phyloP scores from a whole-genome alignment of 2,888 invertebrate species.

The Agrilus cyanescens region DNA sequence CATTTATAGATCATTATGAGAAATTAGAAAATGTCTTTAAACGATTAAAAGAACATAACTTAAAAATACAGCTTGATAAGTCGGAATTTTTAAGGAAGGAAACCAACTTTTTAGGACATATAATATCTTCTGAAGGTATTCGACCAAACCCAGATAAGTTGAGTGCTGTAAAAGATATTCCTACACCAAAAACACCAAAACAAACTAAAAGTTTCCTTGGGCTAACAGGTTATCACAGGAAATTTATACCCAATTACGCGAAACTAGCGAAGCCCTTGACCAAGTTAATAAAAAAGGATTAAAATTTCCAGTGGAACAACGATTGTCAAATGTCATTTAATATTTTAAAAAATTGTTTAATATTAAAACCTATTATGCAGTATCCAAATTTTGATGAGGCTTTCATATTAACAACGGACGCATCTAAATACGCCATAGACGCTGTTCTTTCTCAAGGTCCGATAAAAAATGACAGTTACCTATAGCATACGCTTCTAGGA shows the following conservation, averaged over 20 bases:
- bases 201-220: no score
- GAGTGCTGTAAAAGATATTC: no score
- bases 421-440: conserved; percentile 13
- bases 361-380: conserved; percentile 13
- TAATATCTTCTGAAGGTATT: no score
- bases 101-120: no score
- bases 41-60: conserved; percentile 9
- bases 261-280: conserved; percentile 9
- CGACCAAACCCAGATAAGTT: no score
- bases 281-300: conserved; percentile 13
- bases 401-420: conserved; percentile 18
- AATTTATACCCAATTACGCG: not conserved
- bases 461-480: conserved; percentile 13
- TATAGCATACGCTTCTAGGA: conserved; percentile 12
- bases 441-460: conserved; percentile 15
- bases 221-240: no score
- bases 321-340: conserved; percentile 13
- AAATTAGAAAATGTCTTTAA: conserved; percentile 10
- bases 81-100: conserved; percentile 24
- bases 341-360: conserved; percentile 11
- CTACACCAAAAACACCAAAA: no score
- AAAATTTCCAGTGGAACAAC: conserved; percentile 5
- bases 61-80: no score
- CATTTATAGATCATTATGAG: conserved; percentile 9
- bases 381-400: conserved; percentile 17